Evolutionary conservation across 64 coral and sea anemone genomes (phyloP), one percentile per base, ranked within the genome.

Genomic region (Stylophora pistillata): DNA sequence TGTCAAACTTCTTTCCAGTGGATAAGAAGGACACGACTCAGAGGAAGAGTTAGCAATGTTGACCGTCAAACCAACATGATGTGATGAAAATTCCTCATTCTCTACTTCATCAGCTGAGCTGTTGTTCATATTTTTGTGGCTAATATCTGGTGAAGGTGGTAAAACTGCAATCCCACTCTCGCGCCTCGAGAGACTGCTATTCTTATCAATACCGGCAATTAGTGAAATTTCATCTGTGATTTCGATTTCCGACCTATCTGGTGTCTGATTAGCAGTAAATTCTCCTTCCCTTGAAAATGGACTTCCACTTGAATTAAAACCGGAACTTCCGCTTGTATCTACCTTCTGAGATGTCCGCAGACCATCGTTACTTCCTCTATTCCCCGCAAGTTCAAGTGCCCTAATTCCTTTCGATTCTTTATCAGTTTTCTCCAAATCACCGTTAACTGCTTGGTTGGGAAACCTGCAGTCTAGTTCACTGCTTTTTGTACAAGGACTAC

Each of bases 271-370:
- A 23, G 33, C 10, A 34, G 56, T 30, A 61, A 60, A 21, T 23
- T 23, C 10, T 31, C 20, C 17, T 66, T n/a, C 10, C 15, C 34
- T 34, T 25, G 5, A 1, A 69, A 18, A 53, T 15, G 61, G 10
- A 15, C 7, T n/a, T 21, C 28, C 18, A 28, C 34, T 63, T 9
- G 30, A 14, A 63, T 53, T 84, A 54, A 84, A 84, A 13, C 80
- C 80, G 28, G 80, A 84, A 84, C 80, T 84, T 68, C 60, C 80
- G 69, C 58, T 84, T 26, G 80, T 69, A 53, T 84, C 33, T 68
- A 21, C 64, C 23, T n/a, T 68, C 2, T 68, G 21, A 68, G n/a
- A 12, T 27, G 21, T 68, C 18, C 14, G 32, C 25, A 0, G 27
- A 9, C 21, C 60, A 84, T 2, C 18, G 4, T 17, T 84, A 1